Evolutionary conservation across 1,140 invertebrate species (phyloP).

Genomic region (Trigoniulus corallinus): DNA sequence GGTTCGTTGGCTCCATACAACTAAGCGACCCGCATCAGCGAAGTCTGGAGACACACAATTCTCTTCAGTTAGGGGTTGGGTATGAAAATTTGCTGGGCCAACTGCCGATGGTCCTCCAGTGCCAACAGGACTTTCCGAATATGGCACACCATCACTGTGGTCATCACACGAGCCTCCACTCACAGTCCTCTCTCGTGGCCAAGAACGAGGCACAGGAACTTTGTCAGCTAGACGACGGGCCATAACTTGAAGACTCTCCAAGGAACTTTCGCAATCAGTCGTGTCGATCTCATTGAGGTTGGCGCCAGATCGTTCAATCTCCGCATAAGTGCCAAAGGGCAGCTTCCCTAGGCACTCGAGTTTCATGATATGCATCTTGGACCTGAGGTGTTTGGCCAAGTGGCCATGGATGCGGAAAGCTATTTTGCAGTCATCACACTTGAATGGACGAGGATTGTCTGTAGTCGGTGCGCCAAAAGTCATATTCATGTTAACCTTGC

Average conservation of each 20-base stretch:
- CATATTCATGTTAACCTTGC: slow-evolving; percentile 54
- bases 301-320: slow-evolving; percentile 75
- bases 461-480: slow-evolving; percentile 66
- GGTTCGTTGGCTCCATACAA: no score
- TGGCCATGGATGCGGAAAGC: slow-evolving; percentile 93
- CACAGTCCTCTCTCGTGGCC: slow-evolving; percentile 12
- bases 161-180: slow-evolving; percentile 14
- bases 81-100: neutral
- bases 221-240: slow-evolving; percentile 67
- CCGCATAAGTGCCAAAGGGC: slow-evolving; percentile 88
- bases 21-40: no score
- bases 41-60: neutral
- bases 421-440: slow-evolving; percentile 86
- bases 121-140: neutral
- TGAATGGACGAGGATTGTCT: slow-evolving; percentile 81
- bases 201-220: slow-evolving; percentile 49
- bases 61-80: slow-evolving; percentile 1
- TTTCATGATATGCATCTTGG: slow-evolving; percentile 93
- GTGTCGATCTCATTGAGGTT: slow-evolving; percentile 86
- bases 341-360: slow-evolving; percentile 81
- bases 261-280: slow-evolving; percentile 79
- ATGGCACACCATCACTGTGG: slow-evolving; percentile 4
- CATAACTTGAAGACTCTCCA: slow-evolving; percentile 64
- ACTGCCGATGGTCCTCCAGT: neutral
- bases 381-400: slow-evolving; percentile 86